Percentiles rank a stretch among this genome's conserved stretches.
These are phyloP conservation scores for Apodemus sylvaticus DNA, from an alignment of 2,113 vertebrate species.

Conservation along the genomic window DNA sequence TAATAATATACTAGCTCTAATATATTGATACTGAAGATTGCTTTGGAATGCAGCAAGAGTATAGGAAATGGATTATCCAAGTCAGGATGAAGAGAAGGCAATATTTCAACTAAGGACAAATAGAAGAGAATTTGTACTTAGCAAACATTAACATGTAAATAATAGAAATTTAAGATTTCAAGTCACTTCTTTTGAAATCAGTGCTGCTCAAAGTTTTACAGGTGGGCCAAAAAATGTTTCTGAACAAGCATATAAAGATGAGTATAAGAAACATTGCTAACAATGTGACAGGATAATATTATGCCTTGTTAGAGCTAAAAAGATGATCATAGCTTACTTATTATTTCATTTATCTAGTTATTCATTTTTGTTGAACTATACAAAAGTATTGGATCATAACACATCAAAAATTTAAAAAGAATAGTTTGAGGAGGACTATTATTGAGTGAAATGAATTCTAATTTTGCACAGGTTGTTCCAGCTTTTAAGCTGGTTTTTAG, in stretches of 20 bases:
- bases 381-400: not conserved
- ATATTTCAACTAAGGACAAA: slow-evolving; percentile 8
- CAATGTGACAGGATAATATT: slow-evolving; percentile 13
- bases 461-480: not conserved
- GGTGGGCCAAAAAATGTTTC: not conserved
- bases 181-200: slow-evolving; percentile 48
- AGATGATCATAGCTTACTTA: not conserved
- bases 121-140: not conserved
- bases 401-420: slow-evolving; percentile 18
- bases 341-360: slow-evolving; percentile 30
- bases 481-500: slow-evolving; percentile 27
- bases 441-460: slow-evolving; percentile 39
- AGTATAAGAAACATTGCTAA: slow-evolving; percentile 16
- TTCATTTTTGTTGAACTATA: slow-evolving; percentile 44
- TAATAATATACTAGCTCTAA: not conserved
- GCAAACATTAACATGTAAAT: not conserved
- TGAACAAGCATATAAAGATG: not conserved
- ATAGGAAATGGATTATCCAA: not conserved
- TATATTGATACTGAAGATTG: not conserved
- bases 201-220: not conserved
- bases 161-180: slow-evolving; percentile 5
- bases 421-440: not conserved
- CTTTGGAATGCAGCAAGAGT: not conserved
- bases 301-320: slow-evolving; percentile 12
- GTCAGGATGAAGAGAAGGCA: not conserved